Base-by-base conservation (phyloP, 1,140 invertebrate genomes). In the Drosophila arawakana region DNA sequence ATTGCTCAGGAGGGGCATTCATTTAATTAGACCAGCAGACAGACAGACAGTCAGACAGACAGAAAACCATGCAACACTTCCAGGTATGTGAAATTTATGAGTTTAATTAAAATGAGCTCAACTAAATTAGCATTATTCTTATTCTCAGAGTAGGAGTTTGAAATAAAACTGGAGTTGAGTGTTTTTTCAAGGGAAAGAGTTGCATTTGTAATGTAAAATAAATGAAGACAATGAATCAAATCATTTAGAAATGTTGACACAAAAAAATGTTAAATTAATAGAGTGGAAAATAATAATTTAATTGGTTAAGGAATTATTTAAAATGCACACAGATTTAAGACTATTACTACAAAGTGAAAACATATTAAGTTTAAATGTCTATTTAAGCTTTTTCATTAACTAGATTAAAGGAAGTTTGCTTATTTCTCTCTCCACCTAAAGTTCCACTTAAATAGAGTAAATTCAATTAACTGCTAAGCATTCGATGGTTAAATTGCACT, bases 1-100 rank as follows among this genome's bases (percentile, higher is more conserved):
- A 8, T 18, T 21, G 25, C 49, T 30, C 3, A 46, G 34, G 39
- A 30, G 43, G 47, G 35, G 39, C 10, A 10, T 50, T 13, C 63
- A 63, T 78, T 73, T 81, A 86, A 86, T 86, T 86, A 71, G 66
- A 60, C 57, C 61, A 44, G 21, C 73, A 73, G 9, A 35, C 47
- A 66, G 37, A 55, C 47, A 52, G 30, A 18, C 71, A 74, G 8
- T 13, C 37, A 59, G 41, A 55, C 49, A 57, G n/a, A 34, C 25
- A 41, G 2, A 11, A 34, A 66, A 15, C 59, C 41, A 34, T 10
- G 52, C 8, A 43, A 18, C 47, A 30, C 4, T 30, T 49, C n/a
- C 39, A 46, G 63, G 35, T 63, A 59, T 70, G 71, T 18, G 59
- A 60, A 86, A 74, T 68, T 63, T 77, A 86, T 78, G 70, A 60